These are phyloP conservation scores for Strigops habroptila DNA, from an alignment of 2,113 vertebrate species.

Conservation along the genomic window DNA sequence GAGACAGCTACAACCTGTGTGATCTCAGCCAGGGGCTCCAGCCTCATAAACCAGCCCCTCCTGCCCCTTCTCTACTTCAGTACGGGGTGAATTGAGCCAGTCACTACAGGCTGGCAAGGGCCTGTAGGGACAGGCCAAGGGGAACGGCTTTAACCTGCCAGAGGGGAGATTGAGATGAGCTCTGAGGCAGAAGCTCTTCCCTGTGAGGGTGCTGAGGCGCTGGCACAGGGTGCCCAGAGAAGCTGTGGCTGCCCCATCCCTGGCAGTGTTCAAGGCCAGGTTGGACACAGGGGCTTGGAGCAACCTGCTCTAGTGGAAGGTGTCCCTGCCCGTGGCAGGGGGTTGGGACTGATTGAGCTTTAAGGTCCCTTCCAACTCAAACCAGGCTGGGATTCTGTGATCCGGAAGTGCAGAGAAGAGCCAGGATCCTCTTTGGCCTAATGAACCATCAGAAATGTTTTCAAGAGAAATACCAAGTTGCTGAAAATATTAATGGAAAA, in stretches of 20 bases:
- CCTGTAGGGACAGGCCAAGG: neutral
- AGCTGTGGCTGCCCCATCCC: no score
- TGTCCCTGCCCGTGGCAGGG: fast-evolving
- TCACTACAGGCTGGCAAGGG: neutral
- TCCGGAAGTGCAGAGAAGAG: neutral
- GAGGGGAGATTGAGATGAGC: neutral
- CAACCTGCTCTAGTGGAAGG: neutral
- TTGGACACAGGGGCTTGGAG: no score
- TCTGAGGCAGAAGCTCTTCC: neutral
- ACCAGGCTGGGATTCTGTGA: neutral
- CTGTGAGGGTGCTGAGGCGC: no score
- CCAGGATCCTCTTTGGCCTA: neutral
- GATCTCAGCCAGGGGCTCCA: neutral
- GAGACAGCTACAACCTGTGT: fast-evolving
- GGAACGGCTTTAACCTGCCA: neutral
- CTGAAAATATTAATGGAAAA: neutral
- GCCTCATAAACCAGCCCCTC: neutral
- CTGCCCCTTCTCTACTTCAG: neutral
- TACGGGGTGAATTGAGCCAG: fast-evolving
- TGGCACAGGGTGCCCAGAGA: no score
- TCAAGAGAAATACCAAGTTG: neutral
- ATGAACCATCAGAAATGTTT: neutral
- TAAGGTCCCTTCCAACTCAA: neutral
- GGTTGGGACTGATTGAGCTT: neutral
- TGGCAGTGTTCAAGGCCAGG: no score